phyloP scores from a whole-genome alignment of 2,113 vertebrate genomes.

The Uria aalge region DNA sequence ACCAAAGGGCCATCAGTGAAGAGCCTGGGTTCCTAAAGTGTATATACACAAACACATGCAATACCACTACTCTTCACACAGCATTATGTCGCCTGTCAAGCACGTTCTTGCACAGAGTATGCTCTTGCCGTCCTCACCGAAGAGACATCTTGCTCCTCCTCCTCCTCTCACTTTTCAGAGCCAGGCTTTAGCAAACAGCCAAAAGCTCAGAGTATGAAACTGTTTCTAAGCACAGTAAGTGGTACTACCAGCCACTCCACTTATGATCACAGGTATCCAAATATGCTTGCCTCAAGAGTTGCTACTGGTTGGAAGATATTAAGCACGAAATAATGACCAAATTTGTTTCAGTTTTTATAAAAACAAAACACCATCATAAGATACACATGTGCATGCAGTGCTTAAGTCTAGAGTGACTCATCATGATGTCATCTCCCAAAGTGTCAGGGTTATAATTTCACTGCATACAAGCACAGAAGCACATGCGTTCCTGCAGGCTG shows the following conservation, averaged over 20 bases:
- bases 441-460: background rate
- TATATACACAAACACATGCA: background rate
- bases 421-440: background rate
- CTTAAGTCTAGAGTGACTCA: slow-evolving; percentile 15
- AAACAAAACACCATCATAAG: background rate
- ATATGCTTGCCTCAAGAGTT: background rate
- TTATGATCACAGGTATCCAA: background rate
- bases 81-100: background rate
- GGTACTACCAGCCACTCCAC: background rate
- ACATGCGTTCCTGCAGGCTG: background rate
- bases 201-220: background rate
- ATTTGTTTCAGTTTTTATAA: background rate
- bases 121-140: background rate
- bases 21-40: background rate
- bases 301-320: background rate
- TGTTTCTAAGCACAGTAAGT: background rate
- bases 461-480: background rate
- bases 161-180: background rate
- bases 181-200: background rate
- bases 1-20: background rate
- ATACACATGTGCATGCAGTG: background rate
- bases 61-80: background rate
- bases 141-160: background rate
- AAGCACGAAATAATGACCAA: background rate
- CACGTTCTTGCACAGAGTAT: background rate